Evolutionary conservation across 2,113 vertebrate genomes (phyloP).

Genomic region (Falco punctatus): DNA sequence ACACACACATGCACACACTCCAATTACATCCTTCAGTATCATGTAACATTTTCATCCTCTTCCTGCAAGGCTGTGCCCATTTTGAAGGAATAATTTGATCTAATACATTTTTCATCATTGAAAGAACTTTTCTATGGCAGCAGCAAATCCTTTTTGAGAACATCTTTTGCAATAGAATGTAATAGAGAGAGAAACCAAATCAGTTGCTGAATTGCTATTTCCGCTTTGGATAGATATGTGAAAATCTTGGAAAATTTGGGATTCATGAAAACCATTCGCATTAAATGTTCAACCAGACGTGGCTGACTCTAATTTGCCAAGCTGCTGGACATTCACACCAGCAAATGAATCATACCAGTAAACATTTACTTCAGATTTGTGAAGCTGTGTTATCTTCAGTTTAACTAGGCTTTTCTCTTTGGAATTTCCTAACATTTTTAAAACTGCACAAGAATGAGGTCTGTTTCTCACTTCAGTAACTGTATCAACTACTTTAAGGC

Average conservation of each 20-base stretch:
- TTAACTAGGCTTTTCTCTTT: not conserved
- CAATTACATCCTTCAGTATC: not conserved
- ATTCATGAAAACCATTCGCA: not conserved
- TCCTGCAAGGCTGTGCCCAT: not conserved
- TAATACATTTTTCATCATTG: not conserved
- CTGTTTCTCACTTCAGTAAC: slow-evolving; percentile 16
- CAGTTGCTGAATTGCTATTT: not conserved
- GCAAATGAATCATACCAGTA: not conserved
- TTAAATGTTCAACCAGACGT: not conserved
- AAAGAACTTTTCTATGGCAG: not conserved
- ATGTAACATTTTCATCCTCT: accelerated
- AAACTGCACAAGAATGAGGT: not conserved
- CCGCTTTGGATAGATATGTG: not conserved
- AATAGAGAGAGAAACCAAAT: not conserved
- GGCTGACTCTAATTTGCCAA: not conserved
- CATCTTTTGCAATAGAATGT: not conserved
- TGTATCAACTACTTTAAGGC: not conserved
- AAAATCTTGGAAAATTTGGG: not conserved
- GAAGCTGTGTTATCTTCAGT: not conserved
- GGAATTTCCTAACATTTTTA: not conserved
- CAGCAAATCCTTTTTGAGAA: not conserved
- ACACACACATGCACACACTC: too few species aligned
- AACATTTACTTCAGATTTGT: not conserved
- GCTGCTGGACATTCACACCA: not conserved
- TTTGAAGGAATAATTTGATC: not conserved